These are phyloP conservation scores for Grammomys surdaster DNA, from an alignment of 2,113 vertebrate genomes.

Conservation along the genomic window DNA sequence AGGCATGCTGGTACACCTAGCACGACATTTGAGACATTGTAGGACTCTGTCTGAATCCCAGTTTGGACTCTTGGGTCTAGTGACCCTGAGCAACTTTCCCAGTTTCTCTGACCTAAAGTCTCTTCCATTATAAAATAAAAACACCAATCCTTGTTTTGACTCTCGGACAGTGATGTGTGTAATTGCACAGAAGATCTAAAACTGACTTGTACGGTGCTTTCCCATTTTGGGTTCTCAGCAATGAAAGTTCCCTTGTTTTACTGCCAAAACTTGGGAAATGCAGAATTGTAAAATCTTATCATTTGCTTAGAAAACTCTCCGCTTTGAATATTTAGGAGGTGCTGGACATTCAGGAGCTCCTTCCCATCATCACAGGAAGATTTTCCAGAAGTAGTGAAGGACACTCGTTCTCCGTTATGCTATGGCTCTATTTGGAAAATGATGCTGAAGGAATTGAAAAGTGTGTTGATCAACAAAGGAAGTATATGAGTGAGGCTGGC, in stretches of 20 bases:
- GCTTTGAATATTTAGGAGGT: slow-evolving; percentile 32
- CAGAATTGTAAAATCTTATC: slow-evolving; percentile 4
- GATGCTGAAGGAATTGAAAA: neutral
- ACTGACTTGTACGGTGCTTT: neutral
- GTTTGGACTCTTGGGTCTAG: slow-evolving; percentile 35
- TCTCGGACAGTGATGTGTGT: neutral
- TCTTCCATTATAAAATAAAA: slow-evolving; percentile 63
- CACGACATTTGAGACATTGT: slow-evolving; percentile 1
- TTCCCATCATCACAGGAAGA: slow-evolving; percentile 28
- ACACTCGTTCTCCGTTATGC: slow-evolving; percentile 3
- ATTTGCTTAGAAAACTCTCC: slow-evolving; percentile 35
- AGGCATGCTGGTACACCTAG: slow-evolving; percentile 42
- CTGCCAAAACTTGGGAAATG: slow-evolving; percentile 42
- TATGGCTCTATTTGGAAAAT: neutral
- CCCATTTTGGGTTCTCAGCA: slow-evolving; percentile 46
- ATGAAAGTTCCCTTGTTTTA: slow-evolving; percentile 7
- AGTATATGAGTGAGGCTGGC: neutral
- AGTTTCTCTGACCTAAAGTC: slow-evolving; percentile 37
- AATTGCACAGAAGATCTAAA: slow-evolving; percentile 14
- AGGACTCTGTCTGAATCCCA: slow-evolving; percentile 47
- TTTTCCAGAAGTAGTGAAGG: slow-evolving; percentile 24
- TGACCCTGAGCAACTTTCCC: slow-evolving; percentile 57
- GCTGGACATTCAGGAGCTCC: neutral
- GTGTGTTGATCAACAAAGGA: neutral
- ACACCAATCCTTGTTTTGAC: neutral